Evolutionary conservation across 2,113 vertebrate genomes (phyloP).

Genomic region (Boleophthalmus pectinirostris): DNA sequence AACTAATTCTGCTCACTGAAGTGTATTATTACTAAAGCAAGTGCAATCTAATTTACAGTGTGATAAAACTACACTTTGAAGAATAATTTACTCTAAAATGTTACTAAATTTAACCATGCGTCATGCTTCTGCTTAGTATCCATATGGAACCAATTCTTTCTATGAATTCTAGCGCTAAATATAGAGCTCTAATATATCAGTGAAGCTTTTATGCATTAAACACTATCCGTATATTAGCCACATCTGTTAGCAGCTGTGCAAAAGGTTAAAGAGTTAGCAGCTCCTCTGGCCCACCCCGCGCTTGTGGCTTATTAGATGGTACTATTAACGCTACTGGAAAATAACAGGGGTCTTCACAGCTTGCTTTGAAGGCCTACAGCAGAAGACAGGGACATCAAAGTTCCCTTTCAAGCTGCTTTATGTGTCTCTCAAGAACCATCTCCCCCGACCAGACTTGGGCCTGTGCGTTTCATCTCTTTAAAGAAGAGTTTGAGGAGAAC

Average conservation of each 20-base stretch:
- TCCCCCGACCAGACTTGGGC: background rate
- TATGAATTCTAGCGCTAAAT: background rate
- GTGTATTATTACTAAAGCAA: background rate
- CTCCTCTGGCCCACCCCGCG: background rate
- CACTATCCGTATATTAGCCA: slow-evolving; percentile 13
- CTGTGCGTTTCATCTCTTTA: background rate
- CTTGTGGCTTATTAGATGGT: slow-evolving; percentile 19
- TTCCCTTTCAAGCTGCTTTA: slow-evolving; percentile 16
- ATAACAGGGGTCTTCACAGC: slow-evolving; percentile 40
- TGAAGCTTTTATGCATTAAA: background rate
- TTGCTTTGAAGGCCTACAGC: slow-evolving; percentile 42
- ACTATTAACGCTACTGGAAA: slow-evolving; percentile 42
- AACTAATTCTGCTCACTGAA: background rate
- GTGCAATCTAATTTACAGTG: background rate
- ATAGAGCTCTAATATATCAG: background rate
- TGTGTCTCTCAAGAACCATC: slow-evolving; percentile 4
- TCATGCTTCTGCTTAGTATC: background rate
- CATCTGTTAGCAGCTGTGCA: slow-evolving; percentile 27
- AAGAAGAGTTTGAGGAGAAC: background rate
- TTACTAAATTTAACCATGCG: background rate
- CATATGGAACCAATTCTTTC: background rate
- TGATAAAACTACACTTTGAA: background rate
- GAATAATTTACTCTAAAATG: background rate
- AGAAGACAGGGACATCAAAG: slow-evolving; percentile 42
- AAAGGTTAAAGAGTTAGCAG: slow-evolving; percentile 20